phyloP scores from a whole-genome alignment of 1,140 invertebrate species.

The Pemphigus obesinymphae region DNA sequence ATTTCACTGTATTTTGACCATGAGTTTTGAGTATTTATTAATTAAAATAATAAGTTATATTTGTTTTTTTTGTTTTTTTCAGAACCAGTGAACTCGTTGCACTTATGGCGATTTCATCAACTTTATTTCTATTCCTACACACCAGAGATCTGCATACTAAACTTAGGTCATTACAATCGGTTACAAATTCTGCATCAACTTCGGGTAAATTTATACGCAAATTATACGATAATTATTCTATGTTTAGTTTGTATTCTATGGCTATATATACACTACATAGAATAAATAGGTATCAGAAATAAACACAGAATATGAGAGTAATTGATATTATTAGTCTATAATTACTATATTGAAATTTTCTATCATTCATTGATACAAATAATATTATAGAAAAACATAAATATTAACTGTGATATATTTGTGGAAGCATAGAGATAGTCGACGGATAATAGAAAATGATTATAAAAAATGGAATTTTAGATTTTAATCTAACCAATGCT shows the following conservation, averaged over 20 bases:
- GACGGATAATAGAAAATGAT: too few species aligned
- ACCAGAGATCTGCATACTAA: slow-evolving; percentile 21
- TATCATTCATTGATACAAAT: not conserved
- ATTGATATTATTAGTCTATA: not conserved
- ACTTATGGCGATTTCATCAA: slow-evolving; percentile 29
- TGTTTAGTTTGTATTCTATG: not conserved
- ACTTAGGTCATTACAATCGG: slow-evolving; percentile 27
- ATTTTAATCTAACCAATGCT: too few species aligned
- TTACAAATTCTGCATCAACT: slow-evolving; percentile 28
- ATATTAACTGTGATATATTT: too few species aligned
- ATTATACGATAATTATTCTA: not conserved
- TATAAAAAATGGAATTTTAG: too few species aligned
- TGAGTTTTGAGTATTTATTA: not conserved
- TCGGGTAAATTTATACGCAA: not conserved
- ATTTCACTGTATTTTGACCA: not conserved
- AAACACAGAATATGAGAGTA: too few species aligned
- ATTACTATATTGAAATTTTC: not conserved
- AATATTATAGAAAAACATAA: too few species aligned
- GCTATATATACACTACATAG: too few species aligned
- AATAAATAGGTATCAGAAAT: too few species aligned
- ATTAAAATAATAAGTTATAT: not conserved
- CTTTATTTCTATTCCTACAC: slow-evolving; percentile 35
- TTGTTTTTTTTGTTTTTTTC: slow-evolving; percentile 34
- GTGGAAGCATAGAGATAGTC: too few species aligned
- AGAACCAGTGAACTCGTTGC: slow-evolving; percentile 35